These are phyloP conservation scores for Sciurus carolinensis DNA, from an alignment of 2,797 vertebrate species.

Conservation along the genomic window DNA sequence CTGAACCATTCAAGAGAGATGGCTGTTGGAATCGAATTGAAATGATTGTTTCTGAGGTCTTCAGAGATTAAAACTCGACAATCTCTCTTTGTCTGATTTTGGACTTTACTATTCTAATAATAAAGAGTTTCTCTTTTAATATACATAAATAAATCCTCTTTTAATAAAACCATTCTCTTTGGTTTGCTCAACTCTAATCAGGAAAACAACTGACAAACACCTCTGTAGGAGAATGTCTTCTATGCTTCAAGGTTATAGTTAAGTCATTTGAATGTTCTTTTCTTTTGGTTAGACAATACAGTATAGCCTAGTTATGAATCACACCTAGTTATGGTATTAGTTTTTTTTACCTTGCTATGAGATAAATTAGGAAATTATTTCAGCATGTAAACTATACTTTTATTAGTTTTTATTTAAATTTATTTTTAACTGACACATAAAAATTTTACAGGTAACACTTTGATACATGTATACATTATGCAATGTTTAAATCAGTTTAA, in stretches of 20 bases:
- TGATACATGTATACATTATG: background rate
- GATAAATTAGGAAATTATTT: conserved; percentile 25
- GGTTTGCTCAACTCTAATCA: conserved; percentile 37
- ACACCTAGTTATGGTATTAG: background rate
- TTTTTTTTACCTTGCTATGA: conserved; percentile 37
- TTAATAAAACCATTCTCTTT: conserved; percentile 46
- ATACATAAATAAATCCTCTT: conserved; percentile 42
- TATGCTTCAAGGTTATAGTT: conserved; percentile 20
- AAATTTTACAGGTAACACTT: background rate
- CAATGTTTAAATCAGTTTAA: background rate
- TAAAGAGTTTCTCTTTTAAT: background rate
- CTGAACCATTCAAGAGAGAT: conserved; percentile 22
- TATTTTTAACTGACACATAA: background rate
- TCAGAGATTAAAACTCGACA: background rate
- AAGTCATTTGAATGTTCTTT: conserved; percentile 41
- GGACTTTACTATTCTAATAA: background rate
- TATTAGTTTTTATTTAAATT: background rate
- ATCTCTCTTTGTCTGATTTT: conserved; percentile 33
- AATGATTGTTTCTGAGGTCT: conserved; percentile 23
- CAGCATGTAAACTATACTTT: background rate
- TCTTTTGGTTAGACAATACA: background rate
- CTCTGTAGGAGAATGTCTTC: conserved; percentile 47
- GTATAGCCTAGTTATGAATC: background rate
- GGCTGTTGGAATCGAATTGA: background rate
- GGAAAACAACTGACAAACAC: conserved; percentile 45